These are phyloP conservation scores for Corynorhinus townsendii DNA, from an alignment of 2,113 vertebrate genomes.

Conservation along the genomic window DNA sequence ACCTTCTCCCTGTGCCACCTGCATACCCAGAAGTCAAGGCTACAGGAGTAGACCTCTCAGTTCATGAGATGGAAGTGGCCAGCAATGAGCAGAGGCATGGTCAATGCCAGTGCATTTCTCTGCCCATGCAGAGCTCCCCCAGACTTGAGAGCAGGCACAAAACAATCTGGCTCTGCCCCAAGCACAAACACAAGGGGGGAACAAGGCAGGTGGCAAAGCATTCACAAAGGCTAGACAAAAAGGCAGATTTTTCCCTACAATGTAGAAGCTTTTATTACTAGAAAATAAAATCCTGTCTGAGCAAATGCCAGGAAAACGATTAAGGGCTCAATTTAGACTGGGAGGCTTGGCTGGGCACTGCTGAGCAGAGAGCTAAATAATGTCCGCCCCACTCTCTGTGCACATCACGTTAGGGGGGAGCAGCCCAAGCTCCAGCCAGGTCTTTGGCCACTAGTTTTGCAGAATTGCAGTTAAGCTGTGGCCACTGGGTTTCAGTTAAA, in stretches of 20 bases:
- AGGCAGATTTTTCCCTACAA: conserved; percentile 20
- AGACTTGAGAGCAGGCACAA: conserved; percentile 39
- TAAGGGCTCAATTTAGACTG: conserved; percentile 56
- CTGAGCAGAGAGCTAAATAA: conserved; percentile 28
- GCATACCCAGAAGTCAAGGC: neutral
- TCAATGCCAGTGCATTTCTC: neutral
- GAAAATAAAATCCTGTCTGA: conserved; percentile 62
- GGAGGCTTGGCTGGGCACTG: conserved; percentile 27
- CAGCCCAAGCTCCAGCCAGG: conserved; percentile 28
- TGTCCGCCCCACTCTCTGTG: conserved; percentile 44
- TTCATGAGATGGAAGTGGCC: neutral
- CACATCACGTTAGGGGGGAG: conserved; percentile 62
- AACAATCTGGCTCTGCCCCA: conserved; percentile 54
- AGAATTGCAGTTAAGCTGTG: conserved; percentile 59
- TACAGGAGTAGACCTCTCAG: neutral
- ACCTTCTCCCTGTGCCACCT: neutral
- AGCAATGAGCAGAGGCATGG: neutral
- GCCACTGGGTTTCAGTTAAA: conserved; percentile 59
- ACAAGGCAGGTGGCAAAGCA: conserved; percentile 42
- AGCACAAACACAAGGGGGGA: neutral
- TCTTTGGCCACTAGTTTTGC: neutral
- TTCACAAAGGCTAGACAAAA: neutral
- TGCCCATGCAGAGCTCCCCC: neutral
- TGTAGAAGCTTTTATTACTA: conserved; percentile 57
- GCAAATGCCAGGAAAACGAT: conserved; percentile 44